Conservation (phyloP, 2,113 vertebrate species). For the Lampris megalopsis region DNA sequence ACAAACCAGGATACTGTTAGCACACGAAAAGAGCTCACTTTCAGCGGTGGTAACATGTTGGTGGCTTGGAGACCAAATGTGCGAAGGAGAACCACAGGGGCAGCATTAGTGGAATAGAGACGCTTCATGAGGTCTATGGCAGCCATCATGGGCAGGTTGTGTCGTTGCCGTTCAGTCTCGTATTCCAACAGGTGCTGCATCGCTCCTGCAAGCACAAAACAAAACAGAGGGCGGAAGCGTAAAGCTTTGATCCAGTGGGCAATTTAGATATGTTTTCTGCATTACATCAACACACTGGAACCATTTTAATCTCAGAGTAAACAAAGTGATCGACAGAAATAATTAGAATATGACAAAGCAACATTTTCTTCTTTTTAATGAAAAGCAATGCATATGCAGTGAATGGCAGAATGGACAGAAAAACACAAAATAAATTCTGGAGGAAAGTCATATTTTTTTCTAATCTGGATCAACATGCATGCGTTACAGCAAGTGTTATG, state of each 20-base stretch:
- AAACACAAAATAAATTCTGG: slow-evolving; percentile 57
- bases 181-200: slow-evolving; percentile 91
- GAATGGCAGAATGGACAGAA: slow-evolving; percentile 45
- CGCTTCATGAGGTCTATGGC: slow-evolving; percentile 91
- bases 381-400: slow-evolving; percentile 42
- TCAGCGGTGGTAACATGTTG: slow-evolving; percentile 87
- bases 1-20: too few relatives aligned
- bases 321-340: slow-evolving; percentile 23
- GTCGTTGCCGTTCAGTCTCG: slow-evolving; percentile 92
- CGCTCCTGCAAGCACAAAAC: slow-evolving; percentile 82
- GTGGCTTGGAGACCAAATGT: slow-evolving; percentile 94
- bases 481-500: slow-evolving; percentile 49
- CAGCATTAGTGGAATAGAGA: slow-evolving; percentile 89
- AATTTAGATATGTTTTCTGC: slow-evolving; percentile 44
- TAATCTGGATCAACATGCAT: slow-evolving; percentile 49
- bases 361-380: slow-evolving; percentile 42
- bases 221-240: slow-evolving; percentile 15
- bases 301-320: slow-evolving; percentile 44
- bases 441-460: slow-evolving; percentile 61
- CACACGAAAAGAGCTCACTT: slow-evolving; percentile 81
- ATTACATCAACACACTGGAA: slow-evolving; percentile 32
- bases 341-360: slow-evolving; percentile 36
- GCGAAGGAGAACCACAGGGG: slow-evolving; percentile 90
- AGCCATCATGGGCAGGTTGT: slow-evolving; percentile 93
- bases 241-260: not conserved